Percentiles rank a stretch among this genome's conserved stretches.
Evolutionary conservation across 2,113 vertebrate genomes (phyloP).

Genomic region (Sinocyclocheilus grahami): DNA sequence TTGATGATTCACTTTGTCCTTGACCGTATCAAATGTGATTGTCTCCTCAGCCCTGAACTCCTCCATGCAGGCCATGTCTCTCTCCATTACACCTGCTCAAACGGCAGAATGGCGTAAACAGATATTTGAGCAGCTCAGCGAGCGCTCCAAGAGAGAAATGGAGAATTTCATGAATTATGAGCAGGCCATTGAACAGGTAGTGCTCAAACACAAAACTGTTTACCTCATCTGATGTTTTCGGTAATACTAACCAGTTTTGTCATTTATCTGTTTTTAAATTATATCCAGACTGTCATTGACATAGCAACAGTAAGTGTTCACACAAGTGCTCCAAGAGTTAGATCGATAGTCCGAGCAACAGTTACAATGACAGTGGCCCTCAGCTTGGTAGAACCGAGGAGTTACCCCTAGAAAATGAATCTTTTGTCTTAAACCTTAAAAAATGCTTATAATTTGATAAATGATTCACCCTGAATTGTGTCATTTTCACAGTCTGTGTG

Average conservation of each 20-base stretch:
- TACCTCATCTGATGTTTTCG: not conserved
- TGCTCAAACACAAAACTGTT: not conserved
- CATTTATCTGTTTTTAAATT: not conserved
- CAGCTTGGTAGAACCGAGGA: not conserved
- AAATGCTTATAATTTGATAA: not conserved
- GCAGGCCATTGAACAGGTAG: constrained; percentile 93
- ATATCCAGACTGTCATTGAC: constrained; percentile 11
- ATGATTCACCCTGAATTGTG: not conserved
- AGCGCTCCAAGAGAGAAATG: constrained; percentile 88
- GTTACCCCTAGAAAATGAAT: not conserved
- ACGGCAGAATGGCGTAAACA: constrained; percentile 89
- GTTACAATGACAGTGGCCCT: not conserved
- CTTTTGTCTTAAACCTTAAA: not conserved
- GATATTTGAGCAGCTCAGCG: constrained; percentile 93
- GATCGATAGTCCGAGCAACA: not conserved
- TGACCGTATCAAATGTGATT: constrained; percentile 6
- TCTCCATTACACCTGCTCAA: constrained; percentile 87
- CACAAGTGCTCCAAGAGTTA: not conserved
- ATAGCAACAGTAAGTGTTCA: constrained; percentile 10
- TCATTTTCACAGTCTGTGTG: constrained; percentile 82
- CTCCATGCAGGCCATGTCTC: constrained; percentile 82
- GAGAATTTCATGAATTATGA: constrained; percentile 94
- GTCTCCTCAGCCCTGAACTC: constrained; percentile 76
- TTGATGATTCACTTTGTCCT: constrained; percentile 4
- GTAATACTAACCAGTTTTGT: constrained; percentile 21